phyloP scores from a whole-genome alignment of 2,888 invertebrate species.

The Amphiduros pacificus region DNA sequence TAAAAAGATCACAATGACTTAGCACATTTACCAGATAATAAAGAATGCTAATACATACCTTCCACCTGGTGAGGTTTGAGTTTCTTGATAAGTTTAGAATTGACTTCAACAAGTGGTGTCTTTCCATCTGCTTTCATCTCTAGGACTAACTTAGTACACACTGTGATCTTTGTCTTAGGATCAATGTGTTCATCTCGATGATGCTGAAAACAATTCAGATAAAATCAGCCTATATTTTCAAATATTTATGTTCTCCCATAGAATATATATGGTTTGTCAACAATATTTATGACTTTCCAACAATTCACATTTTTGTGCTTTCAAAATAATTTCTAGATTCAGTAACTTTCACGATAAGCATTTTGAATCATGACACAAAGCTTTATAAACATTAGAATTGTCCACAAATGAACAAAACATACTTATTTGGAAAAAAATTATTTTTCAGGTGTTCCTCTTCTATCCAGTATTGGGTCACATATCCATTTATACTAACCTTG shows the following conservation, averaged over 20 bases:
- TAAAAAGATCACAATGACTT: background rate
- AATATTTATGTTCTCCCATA: background rate
- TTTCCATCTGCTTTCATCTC: constrained; percentile 85
- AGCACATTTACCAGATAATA: background rate
- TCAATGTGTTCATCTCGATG: constrained; percentile 14
- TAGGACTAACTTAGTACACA: constrained; percentile 59
- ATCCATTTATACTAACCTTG: too few species aligned
- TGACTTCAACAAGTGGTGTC: constrained; percentile 78
- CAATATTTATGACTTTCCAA: too few species aligned
- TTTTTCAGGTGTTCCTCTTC: too few species aligned
- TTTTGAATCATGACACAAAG: background rate
- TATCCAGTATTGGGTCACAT: constrained; percentile 48
- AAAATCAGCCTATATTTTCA: background rate
- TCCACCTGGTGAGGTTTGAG: constrained; percentile 87
- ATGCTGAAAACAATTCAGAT: too few species aligned
- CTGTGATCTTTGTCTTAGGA: constrained; percentile 62
- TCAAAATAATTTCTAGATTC: too few species aligned
- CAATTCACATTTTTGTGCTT: too few species aligned
- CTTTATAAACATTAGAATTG: background rate
- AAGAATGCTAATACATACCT: constrained; percentile 40
- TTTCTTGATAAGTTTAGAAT: constrained; percentile 72
- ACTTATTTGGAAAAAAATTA: too few species aligned
- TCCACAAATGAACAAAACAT: too few species aligned
- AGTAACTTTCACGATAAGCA: too few species aligned
- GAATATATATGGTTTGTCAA: background rate